Percentiles rank a stretch among this genome's conserved stretches.
phyloP scores from a whole-genome alignment of 2,888 invertebrate genomes.

The Fragum sueziense region DNA sequence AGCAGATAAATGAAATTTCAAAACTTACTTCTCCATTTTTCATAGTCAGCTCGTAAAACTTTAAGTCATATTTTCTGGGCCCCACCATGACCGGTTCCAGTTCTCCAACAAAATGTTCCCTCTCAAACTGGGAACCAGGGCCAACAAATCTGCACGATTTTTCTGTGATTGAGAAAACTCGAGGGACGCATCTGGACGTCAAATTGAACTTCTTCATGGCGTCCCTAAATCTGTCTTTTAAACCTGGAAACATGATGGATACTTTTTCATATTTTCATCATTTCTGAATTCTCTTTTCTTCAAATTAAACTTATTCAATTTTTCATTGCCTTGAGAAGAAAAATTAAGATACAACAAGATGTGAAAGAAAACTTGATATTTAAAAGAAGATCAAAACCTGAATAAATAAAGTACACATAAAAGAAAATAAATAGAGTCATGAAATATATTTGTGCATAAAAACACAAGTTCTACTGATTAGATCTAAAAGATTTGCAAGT shows the following conservation, averaged over 20 bases:
- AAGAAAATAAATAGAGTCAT: too few species aligned
- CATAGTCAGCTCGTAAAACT: slow-evolving; percentile 42
- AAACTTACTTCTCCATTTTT: slow-evolving; percentile 48
- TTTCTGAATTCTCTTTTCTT: too few species aligned
- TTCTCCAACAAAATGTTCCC: slow-evolving; percentile 40
- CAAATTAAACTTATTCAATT: too few species aligned
- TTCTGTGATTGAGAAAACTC: slow-evolving; percentile 42
- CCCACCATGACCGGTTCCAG: slow-evolving; percentile 48
- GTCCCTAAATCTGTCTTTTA: slow-evolving; percentile 46
- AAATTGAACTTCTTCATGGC: slow-evolving; percentile 41
- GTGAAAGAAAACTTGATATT: too few species aligned
- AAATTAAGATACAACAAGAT: not conserved
- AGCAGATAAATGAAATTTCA: too few species aligned
- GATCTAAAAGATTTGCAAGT: too few species aligned
- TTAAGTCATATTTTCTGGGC: slow-evolving; percentile 42
- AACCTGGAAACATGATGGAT: slow-evolving; percentile 39
- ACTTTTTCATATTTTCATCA: not conserved
- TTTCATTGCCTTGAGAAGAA: too few species aligned
- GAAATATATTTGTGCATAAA: too few species aligned
- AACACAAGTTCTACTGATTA: too few species aligned
- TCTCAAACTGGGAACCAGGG: slow-evolving; percentile 36
- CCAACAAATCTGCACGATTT: slow-evolving; percentile 37
- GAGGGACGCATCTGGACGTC: slow-evolving; percentile 24
- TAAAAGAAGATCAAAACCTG: too few species aligned
- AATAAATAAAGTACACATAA: too few species aligned